Evolutionary conservation across 1,140 invertebrate species (phyloP), one percentile per base, ranked within the genome.

Genomic region (Drosophila murphyi): DNA sequence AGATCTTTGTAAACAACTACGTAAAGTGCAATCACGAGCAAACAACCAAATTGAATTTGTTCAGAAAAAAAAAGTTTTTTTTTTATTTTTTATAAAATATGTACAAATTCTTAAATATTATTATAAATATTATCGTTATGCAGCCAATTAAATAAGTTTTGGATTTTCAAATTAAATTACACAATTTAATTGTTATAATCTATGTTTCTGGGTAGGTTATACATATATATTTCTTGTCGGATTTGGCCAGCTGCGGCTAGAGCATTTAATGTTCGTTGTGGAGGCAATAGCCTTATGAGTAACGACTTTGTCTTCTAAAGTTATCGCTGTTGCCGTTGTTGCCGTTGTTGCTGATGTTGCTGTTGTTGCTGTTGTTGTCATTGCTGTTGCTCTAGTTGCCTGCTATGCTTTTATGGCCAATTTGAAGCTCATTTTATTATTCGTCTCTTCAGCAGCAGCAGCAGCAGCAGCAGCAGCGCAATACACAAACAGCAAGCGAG

Each of bases 371-470:
- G 20, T 20, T 20, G 20, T 20, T 20, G 20, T 20, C 20, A 20
- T 20, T 70, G 52, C 37, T 50, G 34, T n/a, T 48, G 28, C 29
- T 48, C 29, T 28, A 2, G 37, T 48, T 47, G 56, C 28, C 43
- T 81, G 62, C 61, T 72, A 70, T 64, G 72, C 64, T 69, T 82
- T 83, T 83, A 82, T 72, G 80, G 76, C 81, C 80, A 83, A 82
- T 82, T 82, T 80, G 80, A 83, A 82, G 72, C 80, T 80, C 80
- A 83, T 82, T 82, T 83, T 80, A 82, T 80, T 83, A 70, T 57
- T 50, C 78, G 64, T 41, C 47, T 51, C 28, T n/a, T n/a, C n/a
- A n/a, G n/a, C n/a, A n/a, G n/a, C n/a, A n/a, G n/a, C 31, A 12
- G 6, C 37, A 43, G 52, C 20, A 37, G 28, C 20, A 35, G 12